Percentiles rank a stretch among this genome's conserved stretches.
These are phyloP conservation scores for Pagetopsis macropterus DNA, from an alignment of 2,797 vertebrate species.

Conservation along the genomic window DNA sequence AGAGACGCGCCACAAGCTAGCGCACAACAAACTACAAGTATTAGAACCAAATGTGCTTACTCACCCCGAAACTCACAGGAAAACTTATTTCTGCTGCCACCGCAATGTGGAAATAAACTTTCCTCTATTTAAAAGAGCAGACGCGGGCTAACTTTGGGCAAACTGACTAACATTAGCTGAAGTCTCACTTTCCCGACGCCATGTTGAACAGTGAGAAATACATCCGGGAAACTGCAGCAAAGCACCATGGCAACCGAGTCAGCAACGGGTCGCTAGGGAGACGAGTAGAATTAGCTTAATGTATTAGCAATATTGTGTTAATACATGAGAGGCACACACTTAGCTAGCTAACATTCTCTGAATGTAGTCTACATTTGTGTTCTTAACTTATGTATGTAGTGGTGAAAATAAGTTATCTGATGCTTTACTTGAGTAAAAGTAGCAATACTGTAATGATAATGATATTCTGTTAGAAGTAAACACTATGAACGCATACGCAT, in stretches of 20 bases:
- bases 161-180: slow-evolving; percentile 73
- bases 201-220: slow-evolving; percentile 76
- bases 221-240: slow-evolving; percentile 80
- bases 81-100: slow-evolving; percentile 29
- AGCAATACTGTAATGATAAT: no score
- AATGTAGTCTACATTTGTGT: no score
- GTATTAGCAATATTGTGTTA: no score
- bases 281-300: neutral
- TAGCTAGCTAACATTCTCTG: no score
- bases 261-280: neutral
- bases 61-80: slow-evolving; percentile 58
- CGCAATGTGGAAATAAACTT: slow-evolving; percentile 9
- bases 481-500: no score
- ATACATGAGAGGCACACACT: no score
- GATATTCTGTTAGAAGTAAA: no score
- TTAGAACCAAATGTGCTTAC: slow-evolving; percentile 3
- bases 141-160: slow-evolving; percentile 58
- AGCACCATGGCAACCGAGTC: slow-evolving; percentile 73
- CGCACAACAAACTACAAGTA: slow-evolving; percentile 16
- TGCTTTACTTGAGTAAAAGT: no score
- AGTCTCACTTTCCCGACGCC: slow-evolving; percentile 83
- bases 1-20: slow-evolving; percentile 57
- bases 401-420: no score
- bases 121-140: slow-evolving; percentile 16
- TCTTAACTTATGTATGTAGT: no score